These are phyloP conservation scores for Nephrotoma flavescens DNA, from an alignment of 2,888 invertebrate species.

Conservation along the genomic window DNA sequence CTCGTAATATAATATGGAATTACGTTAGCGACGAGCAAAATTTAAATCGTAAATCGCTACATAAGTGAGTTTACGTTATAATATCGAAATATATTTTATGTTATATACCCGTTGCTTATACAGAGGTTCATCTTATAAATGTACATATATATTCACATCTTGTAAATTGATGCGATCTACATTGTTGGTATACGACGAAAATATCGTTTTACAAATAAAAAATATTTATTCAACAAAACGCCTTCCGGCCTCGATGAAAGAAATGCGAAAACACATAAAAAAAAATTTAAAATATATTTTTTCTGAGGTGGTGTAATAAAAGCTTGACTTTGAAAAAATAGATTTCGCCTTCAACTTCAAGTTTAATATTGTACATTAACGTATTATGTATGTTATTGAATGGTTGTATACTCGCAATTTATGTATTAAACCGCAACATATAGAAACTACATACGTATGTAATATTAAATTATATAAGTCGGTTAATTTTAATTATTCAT, in stretches of 20 bases:
- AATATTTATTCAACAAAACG: not conserved
- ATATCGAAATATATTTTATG: too few species aligned
- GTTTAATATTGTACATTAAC: not conserved
- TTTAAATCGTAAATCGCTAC: too few species aligned
- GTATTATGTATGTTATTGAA: not conserved
- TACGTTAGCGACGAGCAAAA: too few species aligned
- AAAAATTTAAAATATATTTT: not conserved
- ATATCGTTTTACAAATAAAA: not conserved
- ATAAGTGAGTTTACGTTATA: too few species aligned
- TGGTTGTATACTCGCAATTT: not conserved
- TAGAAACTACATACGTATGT: not conserved
- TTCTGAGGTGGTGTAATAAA: not conserved
- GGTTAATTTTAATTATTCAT: not conserved
- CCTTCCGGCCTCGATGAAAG: not conserved
- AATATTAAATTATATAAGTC: not conserved
- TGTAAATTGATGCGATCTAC: not conserved
- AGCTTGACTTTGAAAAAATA: not conserved
- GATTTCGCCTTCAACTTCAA: not conserved
- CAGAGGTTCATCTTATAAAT: not conserved
- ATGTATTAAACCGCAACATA: not conserved
- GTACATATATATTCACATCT: not conserved
- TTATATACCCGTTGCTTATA: too few species aligned
- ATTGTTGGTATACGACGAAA: not conserved
- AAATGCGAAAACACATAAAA: not conserved
- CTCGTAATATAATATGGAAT: too few species aligned